Conservation (phyloP, 2,797 vertebrate genomes). For the Mionectes olivaceus region DNA sequence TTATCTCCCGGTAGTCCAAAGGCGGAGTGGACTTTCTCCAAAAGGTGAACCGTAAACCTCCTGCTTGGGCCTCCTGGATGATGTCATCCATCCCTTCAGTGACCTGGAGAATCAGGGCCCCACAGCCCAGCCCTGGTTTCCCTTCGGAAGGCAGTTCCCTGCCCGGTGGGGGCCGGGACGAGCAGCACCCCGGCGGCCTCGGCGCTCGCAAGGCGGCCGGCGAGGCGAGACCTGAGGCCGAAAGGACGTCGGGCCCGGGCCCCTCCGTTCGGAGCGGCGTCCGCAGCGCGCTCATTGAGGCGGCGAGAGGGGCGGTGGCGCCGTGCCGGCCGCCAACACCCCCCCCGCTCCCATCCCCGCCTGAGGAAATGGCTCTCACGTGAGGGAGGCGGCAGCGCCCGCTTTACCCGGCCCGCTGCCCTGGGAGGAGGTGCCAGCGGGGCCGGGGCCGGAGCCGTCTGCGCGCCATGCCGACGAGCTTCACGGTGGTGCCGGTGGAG, state of each 20-base stretch:
- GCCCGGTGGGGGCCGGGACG: too few species aligned
- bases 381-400: constrained; percentile 41
- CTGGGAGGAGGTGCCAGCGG: background rate
- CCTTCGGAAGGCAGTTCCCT: background rate
- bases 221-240: too few species aligned
- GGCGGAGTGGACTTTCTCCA: background rate
- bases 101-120: background rate
- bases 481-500: constrained; percentile 92
- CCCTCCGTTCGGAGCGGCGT: rapidly evolving
- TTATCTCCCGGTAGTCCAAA: background rate
- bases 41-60: background rate
- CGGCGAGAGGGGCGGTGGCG: background rate
- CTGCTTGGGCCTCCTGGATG: background rate
- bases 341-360: too few species aligned
- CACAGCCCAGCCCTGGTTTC: background rate
- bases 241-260: too few species aligned
- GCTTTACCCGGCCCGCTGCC: background rate
- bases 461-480: constrained; percentile 89
- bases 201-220: too few species aligned
- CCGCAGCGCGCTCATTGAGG: too few species aligned
- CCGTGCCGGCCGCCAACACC: background rate
- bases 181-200: background rate
- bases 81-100: too few species aligned
- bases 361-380: constrained; percentile 61
- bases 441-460: background rate